These are phyloP conservation scores for Trachythela sp. DNA, from an alignment of 64 coral and sea anemone species.

Conservation along the genomic window DNA sequence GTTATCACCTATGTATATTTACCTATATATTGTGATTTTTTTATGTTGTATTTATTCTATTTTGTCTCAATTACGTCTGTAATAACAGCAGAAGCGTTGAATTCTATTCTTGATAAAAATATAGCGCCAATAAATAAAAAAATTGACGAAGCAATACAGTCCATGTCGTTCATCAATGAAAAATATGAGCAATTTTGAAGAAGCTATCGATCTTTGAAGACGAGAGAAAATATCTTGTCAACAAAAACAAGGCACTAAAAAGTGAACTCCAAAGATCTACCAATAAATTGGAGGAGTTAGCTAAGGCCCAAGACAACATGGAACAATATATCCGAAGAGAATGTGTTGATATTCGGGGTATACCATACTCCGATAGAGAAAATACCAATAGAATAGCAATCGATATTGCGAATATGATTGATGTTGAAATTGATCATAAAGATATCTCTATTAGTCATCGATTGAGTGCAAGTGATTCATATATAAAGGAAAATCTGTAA, in stretches of 20 bases:
- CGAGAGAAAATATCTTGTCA: background rate
- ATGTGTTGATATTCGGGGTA: background rate
- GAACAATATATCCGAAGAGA: background rate
- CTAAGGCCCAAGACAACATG: background rate
- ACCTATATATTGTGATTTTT: background rate
- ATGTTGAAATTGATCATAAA: background rate
- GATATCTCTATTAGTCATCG: slow-evolving; percentile 7
- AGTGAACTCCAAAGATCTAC: background rate
- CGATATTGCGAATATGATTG: background rate
- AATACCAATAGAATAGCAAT: background rate
- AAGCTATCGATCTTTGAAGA: no score
- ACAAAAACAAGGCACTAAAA: background rate
- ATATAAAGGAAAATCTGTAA: no score
- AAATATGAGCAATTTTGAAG: no score
- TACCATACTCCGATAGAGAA: background rate
- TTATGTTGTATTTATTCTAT: background rate
- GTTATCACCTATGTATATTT: background rate
- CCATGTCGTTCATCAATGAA: no score
- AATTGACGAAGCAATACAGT: no score
- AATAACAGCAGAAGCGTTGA: background rate
- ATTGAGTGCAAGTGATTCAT: background rate
- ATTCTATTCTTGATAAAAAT: no score
- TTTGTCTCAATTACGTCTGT: background rate
- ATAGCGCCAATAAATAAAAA: no score
- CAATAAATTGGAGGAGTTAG: background rate